Evolutionary conservation across 2,888 invertebrate species (phyloP).

Genomic region (Pandemis heparana): DNA sequence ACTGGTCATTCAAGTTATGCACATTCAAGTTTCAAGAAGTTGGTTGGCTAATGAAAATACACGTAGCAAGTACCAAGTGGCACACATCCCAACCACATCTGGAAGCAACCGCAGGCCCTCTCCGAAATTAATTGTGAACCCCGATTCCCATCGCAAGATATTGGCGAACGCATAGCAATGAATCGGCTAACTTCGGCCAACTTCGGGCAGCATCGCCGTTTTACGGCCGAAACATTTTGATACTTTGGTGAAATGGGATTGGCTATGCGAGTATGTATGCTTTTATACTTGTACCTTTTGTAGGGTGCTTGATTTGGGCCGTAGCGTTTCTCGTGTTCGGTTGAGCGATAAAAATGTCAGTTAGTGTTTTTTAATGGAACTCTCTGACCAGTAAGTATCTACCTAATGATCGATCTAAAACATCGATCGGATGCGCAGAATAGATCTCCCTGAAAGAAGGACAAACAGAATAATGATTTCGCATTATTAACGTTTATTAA

Average conservation of each 20-base stretch:
- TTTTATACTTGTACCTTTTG: background rate
- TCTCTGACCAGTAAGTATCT: no score
- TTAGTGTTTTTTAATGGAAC: no score
- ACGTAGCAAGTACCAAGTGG: constrained; percentile 51
- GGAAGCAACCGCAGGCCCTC: constrained; percentile 73
- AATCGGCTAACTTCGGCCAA: constrained; percentile 35
- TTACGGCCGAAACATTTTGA: constrained; percentile 8
- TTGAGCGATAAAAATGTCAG: no score
- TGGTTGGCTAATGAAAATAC: background rate
- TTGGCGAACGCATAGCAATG: constrained; percentile 66
- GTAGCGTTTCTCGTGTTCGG: no score
- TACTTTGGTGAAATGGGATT: constrained; percentile 1
- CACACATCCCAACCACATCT: constrained; percentile 65
- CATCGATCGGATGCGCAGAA: no score
- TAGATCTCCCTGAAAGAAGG: no score
- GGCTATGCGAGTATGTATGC: background rate
- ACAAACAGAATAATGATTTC: no score
- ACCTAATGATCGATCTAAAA: no score
- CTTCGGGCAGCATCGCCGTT: constrained; percentile 20
- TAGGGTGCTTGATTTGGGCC: background rate
- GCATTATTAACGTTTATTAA: no score
- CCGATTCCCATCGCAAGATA: constrained; percentile 69
- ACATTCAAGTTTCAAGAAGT: background rate
- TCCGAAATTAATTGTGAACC: constrained; percentile 78
- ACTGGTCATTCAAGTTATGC: no score